A percentile compares a stretch with the other conserved stretches of the same genome.
Conservation (phyloP, 1,140 invertebrate genomes). For the Eulimnadia texana region DNA sequence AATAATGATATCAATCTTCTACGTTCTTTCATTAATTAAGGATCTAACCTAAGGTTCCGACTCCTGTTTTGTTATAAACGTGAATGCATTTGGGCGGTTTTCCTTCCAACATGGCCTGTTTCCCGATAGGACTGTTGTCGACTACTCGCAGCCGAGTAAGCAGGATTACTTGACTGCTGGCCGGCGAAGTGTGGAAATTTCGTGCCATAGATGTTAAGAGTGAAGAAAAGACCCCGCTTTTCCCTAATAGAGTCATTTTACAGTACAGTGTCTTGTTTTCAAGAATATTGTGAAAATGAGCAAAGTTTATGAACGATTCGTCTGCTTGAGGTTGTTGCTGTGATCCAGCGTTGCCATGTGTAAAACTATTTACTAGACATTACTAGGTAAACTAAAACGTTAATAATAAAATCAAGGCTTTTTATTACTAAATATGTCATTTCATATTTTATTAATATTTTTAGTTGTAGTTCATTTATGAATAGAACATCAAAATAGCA, state of each 20-base stretch:
- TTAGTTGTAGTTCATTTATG: too few relatives aligned
- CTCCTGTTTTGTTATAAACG: constrained; percentile 63
- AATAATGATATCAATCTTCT: not conserved
- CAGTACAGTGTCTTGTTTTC: not conserved
- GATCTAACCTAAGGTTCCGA: constrained; percentile 44
- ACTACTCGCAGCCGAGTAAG: constrained; percentile 73
- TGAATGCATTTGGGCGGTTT: constrained; percentile 79
- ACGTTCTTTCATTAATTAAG: not conserved
- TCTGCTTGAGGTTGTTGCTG: too few relatives aligned
- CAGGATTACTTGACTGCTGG: constrained; percentile 27
- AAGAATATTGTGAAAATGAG: not conserved
- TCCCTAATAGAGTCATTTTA: not conserved
- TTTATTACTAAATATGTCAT: too few relatives aligned
- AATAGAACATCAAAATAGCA: too few relatives aligned
- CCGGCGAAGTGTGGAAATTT: constrained; percentile 3
- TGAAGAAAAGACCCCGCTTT: not conserved
- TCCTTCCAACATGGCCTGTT: constrained; percentile 80
- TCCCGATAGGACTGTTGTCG: constrained; percentile 90
- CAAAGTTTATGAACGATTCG: too few relatives aligned
- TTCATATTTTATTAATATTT: too few relatives aligned
- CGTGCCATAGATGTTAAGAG: not conserved
- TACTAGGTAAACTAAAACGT: too few relatives aligned
- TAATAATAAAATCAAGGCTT: too few relatives aligned
- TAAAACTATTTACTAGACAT: too few relatives aligned
- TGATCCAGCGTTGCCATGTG: too few relatives aligned